Evolutionary conservation across 2,888 invertebrate species (phyloP), one percentile per base, ranked within the genome.

Genomic region (Lapara coniferarum): DNA sequence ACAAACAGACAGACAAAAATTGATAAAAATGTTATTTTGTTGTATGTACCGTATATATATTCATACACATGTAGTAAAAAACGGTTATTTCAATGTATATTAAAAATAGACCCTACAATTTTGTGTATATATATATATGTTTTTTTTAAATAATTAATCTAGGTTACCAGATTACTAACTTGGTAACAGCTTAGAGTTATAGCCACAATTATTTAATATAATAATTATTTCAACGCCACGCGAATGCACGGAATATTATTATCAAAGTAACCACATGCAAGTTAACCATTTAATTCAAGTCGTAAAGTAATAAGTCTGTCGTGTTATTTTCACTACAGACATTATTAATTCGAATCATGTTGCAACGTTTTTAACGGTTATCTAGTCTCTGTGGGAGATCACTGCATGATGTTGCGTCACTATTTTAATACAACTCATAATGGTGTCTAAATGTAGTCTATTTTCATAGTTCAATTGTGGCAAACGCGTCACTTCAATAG

Each of bases 351-450:
- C 57, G 49, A 53, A 70, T 73, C 71, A 72, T 70, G 74, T 75
- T 74, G 73, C 71, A 77, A 72, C 73, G 74, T 80, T 81, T 75
- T 52, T 73, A 78, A 83, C 79, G 77, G 80, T 77, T 84, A 82
- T 83, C 78, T 82, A 75, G 73, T 74, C 89, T 84, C 81, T 76
- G 89, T 85, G 90, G 92, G 92, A 90, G 91, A 89, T 82, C 83
- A 80, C 74, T 81, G 80, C 77, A 83, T 80, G 75, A 77, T 13
- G 49, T 67, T 67, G 67, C 56, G 53, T 67, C 69, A 53, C 53
- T 63, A 63, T 63, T 63, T 63, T 63, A 63, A 63, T 49, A 63
- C 63, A 63, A 7, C 25, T 63, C 63, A 19, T 63, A 49, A 63
- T 63, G 63, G 16, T 59, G 56, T 59, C 59, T 19, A 63, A 63